Conservation (phyloP, 1,140 invertebrate genomes). For the Lamellibrachia luymesi region DNA sequence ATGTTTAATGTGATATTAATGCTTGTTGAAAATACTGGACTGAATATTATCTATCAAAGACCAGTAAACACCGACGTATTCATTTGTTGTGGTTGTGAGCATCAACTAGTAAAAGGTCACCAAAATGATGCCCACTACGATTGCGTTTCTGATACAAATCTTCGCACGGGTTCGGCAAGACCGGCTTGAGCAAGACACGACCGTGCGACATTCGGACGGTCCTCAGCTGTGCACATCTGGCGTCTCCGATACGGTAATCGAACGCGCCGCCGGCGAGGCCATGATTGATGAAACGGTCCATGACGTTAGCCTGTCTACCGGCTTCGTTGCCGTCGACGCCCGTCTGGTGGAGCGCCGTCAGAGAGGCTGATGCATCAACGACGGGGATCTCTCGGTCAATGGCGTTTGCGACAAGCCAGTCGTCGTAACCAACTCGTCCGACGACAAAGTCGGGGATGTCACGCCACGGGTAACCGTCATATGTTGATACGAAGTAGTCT, state of each 20-base stretch:
- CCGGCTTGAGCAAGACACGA: too few relatives aligned
- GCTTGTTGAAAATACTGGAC: too few relatives aligned
- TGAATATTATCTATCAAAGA: too few relatives aligned
- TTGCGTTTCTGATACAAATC: too few relatives aligned
- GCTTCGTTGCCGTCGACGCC: conserved; percentile 36
- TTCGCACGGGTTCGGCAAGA: too few relatives aligned
- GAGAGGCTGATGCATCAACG: conserved; percentile 35
- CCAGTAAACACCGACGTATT: too few relatives aligned
- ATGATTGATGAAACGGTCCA: neutral
- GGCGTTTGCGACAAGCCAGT: conserved; percentile 29
- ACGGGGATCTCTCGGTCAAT: conserved; percentile 29
- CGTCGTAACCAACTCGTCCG: conserved; percentile 23
- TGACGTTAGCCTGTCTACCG: neutral
- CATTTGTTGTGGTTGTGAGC: too few relatives aligned
- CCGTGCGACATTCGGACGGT: too few relatives aligned
- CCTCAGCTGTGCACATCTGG: neutral
- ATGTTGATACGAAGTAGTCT: conserved; percentile 23
- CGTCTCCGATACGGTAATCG: neutral
- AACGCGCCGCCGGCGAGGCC: neutral
- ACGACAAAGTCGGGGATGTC: conserved; percentile 22
- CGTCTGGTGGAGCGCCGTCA: conserved; percentile 41
- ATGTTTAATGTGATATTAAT: too few relatives aligned
- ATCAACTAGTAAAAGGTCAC: too few relatives aligned
- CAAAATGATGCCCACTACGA: too few relatives aligned
- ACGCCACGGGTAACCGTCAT: conserved; percentile 16